Percentiles rank a stretch among this genome's conserved stretches.
These are phyloP conservation scores for Xylota segnis DNA, from an alignment of 2,888 invertebrate species.

Conservation along the genomic window DNA sequence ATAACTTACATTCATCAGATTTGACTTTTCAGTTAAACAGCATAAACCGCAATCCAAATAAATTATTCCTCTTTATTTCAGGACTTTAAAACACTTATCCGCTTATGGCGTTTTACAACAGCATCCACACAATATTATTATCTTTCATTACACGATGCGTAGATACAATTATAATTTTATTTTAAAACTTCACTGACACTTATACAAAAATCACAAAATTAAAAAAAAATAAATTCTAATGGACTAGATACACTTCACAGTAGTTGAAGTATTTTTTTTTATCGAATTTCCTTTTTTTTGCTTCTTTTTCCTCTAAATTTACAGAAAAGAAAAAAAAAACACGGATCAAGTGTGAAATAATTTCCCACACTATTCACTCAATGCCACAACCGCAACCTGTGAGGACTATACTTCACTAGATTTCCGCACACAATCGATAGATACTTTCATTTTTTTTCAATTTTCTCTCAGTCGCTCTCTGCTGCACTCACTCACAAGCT, in stretches of 20 bases:
- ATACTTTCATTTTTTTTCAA: conserved; percentile 47
- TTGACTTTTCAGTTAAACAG: neutral
- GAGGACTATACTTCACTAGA: conserved; percentile 15
- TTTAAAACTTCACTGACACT: neutral
- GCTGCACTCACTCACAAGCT: conserved; percentile 30
- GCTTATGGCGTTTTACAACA: neutral
- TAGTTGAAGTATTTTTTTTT: neutral
- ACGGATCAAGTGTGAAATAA: neutral
- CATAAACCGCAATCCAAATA: conserved; percentile 3
- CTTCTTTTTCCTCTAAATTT: neutral
- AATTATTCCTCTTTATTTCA: neutral
- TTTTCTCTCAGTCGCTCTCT: conserved; percentile 34
- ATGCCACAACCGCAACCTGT: conserved; percentile 17
- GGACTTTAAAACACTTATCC: conserved; percentile 24
- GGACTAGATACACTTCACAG: conserved; percentile 1
- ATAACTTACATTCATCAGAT: neutral
- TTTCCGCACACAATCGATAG: conserved; percentile 56
- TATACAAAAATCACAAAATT: neutral
- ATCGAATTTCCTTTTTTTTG: no score
- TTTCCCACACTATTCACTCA: conserved; percentile 7
- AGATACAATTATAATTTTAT: neutral
- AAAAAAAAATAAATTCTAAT: neutral
- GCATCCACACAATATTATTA: neutral
- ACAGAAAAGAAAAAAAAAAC: neutral
- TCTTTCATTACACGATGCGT: neutral